Evolutionary conservation across 2,888 invertebrate species (phyloP).

Genomic region (Hydriomena furcata): DNA sequence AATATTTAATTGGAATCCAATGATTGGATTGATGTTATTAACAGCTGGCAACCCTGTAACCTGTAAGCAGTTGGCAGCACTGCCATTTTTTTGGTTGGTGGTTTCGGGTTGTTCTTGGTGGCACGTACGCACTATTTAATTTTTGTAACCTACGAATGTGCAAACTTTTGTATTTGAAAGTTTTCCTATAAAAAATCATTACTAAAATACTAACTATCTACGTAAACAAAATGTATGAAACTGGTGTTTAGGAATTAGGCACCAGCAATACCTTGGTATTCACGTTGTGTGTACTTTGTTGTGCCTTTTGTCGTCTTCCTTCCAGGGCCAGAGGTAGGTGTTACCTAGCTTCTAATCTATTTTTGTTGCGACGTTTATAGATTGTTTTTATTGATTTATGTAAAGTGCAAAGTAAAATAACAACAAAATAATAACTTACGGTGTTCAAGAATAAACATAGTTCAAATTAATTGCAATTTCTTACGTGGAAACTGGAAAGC

Average conservation of each 20-base stretch:
- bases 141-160: slow-evolving; percentile 10
- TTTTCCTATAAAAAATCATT: background rate
- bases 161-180: background rate
- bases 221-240: slow-evolving; percentile 5
- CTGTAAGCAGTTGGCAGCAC: too few relatives aligned
- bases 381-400: background rate
- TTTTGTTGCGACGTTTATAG: background rate
- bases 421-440: too few relatives aligned
- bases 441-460: too few relatives aligned
- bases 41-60: too few relatives aligned
- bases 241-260: background rate
- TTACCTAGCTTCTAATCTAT: background rate
- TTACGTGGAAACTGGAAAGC: too few relatives aligned
- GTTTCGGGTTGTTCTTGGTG: background rate
- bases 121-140: slow-evolving; percentile 9
- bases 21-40: too few relatives aligned
- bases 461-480: background rate
- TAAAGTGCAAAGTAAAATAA: too few relatives aligned
- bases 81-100: too few relatives aligned
- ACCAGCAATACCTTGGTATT: background rate
- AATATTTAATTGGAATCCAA: too few relatives aligned
- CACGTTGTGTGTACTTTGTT: background rate
- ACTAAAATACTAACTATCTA: background rate
- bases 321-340: background rate
- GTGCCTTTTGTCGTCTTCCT: background rate